Conservation (phyloP, 2,113 vertebrate species). For the Hylia prasina region DNA sequence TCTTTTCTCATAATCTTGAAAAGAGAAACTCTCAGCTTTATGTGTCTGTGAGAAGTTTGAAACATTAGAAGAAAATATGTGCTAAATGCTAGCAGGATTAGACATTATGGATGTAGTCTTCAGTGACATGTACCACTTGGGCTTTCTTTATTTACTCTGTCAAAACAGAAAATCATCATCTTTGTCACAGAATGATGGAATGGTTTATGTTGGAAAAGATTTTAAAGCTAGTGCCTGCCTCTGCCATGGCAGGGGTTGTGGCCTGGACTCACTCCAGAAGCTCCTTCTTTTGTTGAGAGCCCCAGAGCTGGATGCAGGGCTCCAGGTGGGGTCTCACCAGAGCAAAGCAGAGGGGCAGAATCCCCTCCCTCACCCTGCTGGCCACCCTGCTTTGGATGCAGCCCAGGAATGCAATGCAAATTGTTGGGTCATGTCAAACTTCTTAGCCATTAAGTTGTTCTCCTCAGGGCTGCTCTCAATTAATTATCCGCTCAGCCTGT, state of each 20-base stretch:
- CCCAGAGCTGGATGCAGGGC: neutral
- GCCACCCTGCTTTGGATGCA: fast-evolving
- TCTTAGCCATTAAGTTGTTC: neutral
- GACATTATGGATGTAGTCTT: neutral
- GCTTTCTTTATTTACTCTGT: neutral
- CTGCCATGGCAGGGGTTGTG: neutral
- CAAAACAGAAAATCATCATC: neutral
- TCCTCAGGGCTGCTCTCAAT: neutral
- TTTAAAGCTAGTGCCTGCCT: neutral
- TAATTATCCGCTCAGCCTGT: neutral
- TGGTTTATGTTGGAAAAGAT: neutral
- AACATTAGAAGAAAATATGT: neutral
- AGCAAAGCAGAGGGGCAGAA: neutral
- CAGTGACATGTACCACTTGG: neutral
- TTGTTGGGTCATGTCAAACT: neutral
- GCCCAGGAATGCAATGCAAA: neutral
- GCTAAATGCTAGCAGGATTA: neutral
- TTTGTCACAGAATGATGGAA: neutral
- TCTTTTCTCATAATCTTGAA: neutral
- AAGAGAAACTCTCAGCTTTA: neutral
- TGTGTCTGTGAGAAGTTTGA: neutral
- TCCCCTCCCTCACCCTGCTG: neutral
- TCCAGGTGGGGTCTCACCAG: neutral
- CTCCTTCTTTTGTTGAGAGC: neutral
- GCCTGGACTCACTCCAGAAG: neutral